Evolutionary conservation across 2,113 vertebrate species (phyloP), one percentile per base, ranked within the genome.

Genomic region (Hyperoodon ampullatus): DNA sequence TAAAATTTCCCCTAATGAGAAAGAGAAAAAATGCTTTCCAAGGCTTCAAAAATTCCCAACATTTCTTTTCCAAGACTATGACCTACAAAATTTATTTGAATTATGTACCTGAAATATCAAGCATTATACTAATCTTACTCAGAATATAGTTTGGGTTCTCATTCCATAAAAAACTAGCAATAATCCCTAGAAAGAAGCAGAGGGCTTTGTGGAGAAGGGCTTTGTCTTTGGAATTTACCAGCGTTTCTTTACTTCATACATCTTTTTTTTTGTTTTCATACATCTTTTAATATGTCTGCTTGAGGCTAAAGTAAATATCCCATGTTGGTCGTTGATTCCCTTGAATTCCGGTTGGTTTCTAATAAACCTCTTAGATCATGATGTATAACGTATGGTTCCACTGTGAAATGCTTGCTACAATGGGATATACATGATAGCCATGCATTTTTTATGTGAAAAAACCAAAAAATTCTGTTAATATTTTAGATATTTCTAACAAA

Each of bases 401-500:
- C 19, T 53, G 16, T 72, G 47, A 95, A 96, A 71, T 93, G 33
- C 35, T 60, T 81, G 80, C 12, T 28, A 80, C 5, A 33, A 74
- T 47, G 39, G 9, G 39, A 90, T 86, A 60, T 80, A 90, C 28
- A 85, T 23, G 58, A 80, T 63, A 66, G 55, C 24, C 16, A 89
- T 84, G 12, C 28, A 83, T 83, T 80, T 91, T 33, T 61, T 89
- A 95, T 10, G 1, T 23, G 35, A 70, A 96, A 78, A 92, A 92
- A 42, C 24, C 24, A 39, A 82, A 75, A 85, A 74, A 42, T 61
- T 78, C 21, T 93, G 87, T 77, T 53, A 86, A 26, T 63, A 83
- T 42, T 88, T 92, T 75, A 87, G 66, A 6, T 82, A 92, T 88
- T 88, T 58, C 35, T 88, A 85, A 81, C 53, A 21, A 63, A 95